Evolutionary conservation across 2,113 vertebrate species (phyloP).

Genomic region (Catharus fuscescens): DNA sequence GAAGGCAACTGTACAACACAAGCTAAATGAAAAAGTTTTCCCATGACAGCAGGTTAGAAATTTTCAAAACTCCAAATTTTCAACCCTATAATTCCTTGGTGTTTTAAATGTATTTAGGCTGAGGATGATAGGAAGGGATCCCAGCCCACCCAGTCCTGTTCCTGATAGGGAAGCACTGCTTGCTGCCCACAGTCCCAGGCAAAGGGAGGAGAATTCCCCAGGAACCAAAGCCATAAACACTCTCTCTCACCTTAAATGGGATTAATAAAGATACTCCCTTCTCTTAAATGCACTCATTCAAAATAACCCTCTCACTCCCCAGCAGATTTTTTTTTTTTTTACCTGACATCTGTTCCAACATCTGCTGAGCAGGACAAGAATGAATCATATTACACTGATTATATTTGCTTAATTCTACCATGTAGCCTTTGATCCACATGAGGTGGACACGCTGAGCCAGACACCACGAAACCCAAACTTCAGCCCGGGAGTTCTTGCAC

Average conservation of each 20-base stretch:
- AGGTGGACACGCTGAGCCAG: not conserved
- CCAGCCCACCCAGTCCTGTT: not conserved
- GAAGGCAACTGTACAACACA: too few relatives aligned
- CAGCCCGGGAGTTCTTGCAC: not conserved
- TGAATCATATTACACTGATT: slow-evolving; percentile 61
- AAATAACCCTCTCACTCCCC: slow-evolving; percentile 56
- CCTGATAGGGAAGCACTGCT: not conserved
- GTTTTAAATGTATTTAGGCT: not conserved
- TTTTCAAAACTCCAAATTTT: not conserved
- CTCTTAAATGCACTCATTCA: slow-evolving; percentile 63
- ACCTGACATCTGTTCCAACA: slow-evolving; percentile 71
- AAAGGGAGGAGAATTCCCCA: slow-evolving; percentile 31
- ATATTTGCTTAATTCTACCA: slow-evolving; percentile 42
- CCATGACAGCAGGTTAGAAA: fast-evolving
- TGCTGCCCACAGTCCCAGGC: not conserved
- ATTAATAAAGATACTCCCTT: slow-evolving; percentile 62
- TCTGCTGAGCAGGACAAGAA: slow-evolving; percentile 47
- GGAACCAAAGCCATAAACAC: slow-evolving; percentile 48
- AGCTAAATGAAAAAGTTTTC: not conserved
- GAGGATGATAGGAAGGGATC: not conserved
- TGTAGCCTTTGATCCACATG: slow-evolving; percentile 6
- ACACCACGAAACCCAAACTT: not conserved
- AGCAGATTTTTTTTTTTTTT: not conserved
- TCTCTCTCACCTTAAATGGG: slow-evolving; percentile 47
- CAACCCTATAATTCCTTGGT: not conserved